Evolutionary conservation across 2,113 vertebrate genomes (phyloP), one percentile per base, ranked within the genome.

Genomic region (Passer montanus): DNA sequence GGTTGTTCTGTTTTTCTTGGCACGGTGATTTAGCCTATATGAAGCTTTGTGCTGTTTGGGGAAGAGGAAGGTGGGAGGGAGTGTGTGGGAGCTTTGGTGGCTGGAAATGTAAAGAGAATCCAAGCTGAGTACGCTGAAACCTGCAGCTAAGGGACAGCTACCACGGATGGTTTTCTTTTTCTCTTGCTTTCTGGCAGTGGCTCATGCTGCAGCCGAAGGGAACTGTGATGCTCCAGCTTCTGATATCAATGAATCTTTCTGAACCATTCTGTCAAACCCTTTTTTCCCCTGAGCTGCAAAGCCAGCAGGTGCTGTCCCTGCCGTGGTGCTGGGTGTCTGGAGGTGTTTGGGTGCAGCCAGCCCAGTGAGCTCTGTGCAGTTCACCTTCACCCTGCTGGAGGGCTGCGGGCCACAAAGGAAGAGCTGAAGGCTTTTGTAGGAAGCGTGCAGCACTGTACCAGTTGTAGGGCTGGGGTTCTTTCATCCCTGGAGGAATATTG

Each of bases 21-120:
- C 90, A 90, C 8, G 0, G 69, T 52, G 83, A 78, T 59, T 81
- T 78, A 90, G 80, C 60, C 73, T 93, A 64, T 90, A 41, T 90
- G 89, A 95, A 73, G 64, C 41, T 72, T 37, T 6, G 1, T 93
- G 66, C 69, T 95, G 89, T 86, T 94, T 90, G 91, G 82, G 62
- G 81, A 97, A 94, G 93, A 91, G 96, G 93, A 95, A 92, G 60
- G 93, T 91, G 94, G 70, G 74, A 95, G 90, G 82, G 58, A 91
- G 73, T 8, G 3, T 80, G 90, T 89, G 62, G 78, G 84, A 92
- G 87, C 90, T 96, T 56, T 81, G 79, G 92, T 81, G 77, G 79
- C 81, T 94, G 73, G 89, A 93, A 98, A 97, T 92, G 97, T 97
- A 95, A 97, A 95, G 98, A 98, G 56, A 89, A 41, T 68, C 64